Base-by-base conservation (phyloP, 1,140 invertebrate species). In the Sarcophaga peregrina region DNA sequence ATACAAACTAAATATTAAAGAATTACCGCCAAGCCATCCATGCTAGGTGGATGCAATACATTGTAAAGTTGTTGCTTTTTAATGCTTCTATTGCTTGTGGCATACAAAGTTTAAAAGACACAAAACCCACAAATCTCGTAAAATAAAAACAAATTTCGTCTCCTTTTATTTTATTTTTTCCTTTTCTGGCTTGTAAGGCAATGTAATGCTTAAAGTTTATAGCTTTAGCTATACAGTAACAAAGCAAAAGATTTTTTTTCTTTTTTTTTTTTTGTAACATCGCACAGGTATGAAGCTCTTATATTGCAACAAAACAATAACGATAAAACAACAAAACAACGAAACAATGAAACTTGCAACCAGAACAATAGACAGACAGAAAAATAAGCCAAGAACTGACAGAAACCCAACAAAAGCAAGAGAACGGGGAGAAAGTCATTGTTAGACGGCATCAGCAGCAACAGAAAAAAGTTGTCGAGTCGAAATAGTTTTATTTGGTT, bases 101-200 rank as follows among this genome's bases (percentile, higher is more conserved):
- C 54, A 58, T 58, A 68, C n/a, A 68, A 68, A 68, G 62, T 68
- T 17, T 68, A 68, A 68, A 68, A 68, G 58, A 68, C 58, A 68
- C 17, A 68, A 68, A 68, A 68, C 58, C 58, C 58, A 68, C 58
- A 68, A 68, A 68, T 68, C 62, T 68, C 4, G 17, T 37, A 37
- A 37, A 68, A 68, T 20, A 68, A 68, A 68, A 68, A 37, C 25
- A 37, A 37, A 37, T 37, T 37, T 37, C 25, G 25, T 37, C 25
- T 20, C 17, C 7, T 58, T 58, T 58, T 58, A 15, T 6, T 58
- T 58, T 52, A n/a, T 25, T 25, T n/a, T n/a, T 58, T 58, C 13
- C 3, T 68, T 68, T 68, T 68, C n/a, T 20, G 8, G 58, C 58
- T 68, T 4, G 25, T 37, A 37, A 37, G 25, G 25, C 25, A 37